Base-by-base conservation (phyloP, 2,888 invertebrate genomes). In the Hydropsyche betteni region DNA sequence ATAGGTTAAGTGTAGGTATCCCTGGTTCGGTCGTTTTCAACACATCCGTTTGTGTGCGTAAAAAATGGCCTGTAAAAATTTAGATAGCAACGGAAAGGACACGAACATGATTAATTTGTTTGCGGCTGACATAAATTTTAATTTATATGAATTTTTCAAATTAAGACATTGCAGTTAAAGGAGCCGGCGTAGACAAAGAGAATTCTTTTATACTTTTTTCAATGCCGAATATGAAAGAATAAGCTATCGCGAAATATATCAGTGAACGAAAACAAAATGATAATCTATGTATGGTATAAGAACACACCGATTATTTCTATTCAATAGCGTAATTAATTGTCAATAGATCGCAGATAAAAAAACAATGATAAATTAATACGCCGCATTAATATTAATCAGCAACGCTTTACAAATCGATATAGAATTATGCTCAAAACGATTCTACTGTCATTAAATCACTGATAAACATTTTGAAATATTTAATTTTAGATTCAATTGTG, bases 51-150 rank as follows among this genome's bases (percentile, higher is more conserved):
- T 38, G 69, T 69, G 69, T 50, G 14, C n/a, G 33, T 69, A 75
- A 77, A 77, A 75, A 75, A 75, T 72, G 72, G 72, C 64, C 71
- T 58, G 72, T 72, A 75, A 71, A 75, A 77, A 69, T 68, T 68
- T 64, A 77, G 75, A 77, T 69, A 74, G 75, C 73, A 75, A 77
- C 75, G 69, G 68, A 75, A 76, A 76, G 78, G 78, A 78, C 78
- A 75, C 76, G 75, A 68, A 68, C 53, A 73, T 77, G 77, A 79
- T 79, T 79, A 79, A 79, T 79, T 74, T 75, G 76, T 76, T 74
- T 75, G 72, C 51, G 77, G 76, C 74, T 72, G 76, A 75, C 77
- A 76, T 76, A 76, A 77, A 77, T 79, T 77, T 77, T 75, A 79
- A 76, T 77, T 76, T 75, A 75, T 77, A 71, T 70, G 74, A 71